phyloP scores from a whole-genome alignment of 2,797 vertebrate species.

The Aphelocoma californica region DNA sequence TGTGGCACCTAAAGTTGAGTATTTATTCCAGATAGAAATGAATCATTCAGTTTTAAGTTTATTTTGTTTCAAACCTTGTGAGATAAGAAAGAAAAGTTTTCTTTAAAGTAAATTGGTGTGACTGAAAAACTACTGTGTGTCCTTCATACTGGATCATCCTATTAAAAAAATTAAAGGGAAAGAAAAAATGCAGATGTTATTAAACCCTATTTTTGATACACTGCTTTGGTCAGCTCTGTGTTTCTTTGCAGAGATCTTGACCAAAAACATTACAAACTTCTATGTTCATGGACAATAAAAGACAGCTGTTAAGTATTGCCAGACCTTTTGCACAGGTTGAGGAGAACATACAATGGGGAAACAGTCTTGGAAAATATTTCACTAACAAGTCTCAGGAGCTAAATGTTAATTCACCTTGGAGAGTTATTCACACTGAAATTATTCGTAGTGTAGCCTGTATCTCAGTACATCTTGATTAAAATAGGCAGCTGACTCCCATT shows the following conservation, averaged over 20 bases:
- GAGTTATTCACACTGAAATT: neutral
- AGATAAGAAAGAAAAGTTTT: neutral
- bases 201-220: neutral
- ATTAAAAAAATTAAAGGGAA: neutral
- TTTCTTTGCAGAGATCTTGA: neutral
- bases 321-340: neutral
- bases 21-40: neutral
- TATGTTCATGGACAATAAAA: neutral
- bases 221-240: neutral
- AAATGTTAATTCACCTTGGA: neutral
- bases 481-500: neutral
- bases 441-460: rapidly evolving
- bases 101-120: neutral
- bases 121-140: neutral
- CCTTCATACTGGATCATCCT: neutral
- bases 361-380: neutral
- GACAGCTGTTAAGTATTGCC: neutral
- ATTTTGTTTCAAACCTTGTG: neutral
- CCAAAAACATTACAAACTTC: neutral
- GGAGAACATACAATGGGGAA: neutral
- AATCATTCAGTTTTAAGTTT: neutral
- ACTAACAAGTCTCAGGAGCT: neutral
- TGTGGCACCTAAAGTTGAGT: neutral
- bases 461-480: neutral
- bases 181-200: neutral